These are phyloP conservation scores for Myiopsitta monachus DNA, from an alignment of 2,113 vertebrate species.

Conservation along the genomic window DNA sequence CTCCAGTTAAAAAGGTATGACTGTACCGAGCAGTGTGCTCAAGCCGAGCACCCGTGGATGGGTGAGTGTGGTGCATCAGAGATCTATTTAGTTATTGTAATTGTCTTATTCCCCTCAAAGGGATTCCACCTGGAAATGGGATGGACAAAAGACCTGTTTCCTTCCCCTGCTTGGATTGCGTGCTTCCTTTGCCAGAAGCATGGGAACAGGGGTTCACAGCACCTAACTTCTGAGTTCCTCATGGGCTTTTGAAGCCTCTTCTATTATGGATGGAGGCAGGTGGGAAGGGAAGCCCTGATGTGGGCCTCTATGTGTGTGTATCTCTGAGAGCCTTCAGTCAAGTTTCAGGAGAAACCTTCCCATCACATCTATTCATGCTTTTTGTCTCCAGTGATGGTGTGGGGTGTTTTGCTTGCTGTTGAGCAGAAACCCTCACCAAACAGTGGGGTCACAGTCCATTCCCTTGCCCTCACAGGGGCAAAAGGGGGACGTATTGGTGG, in stretches of 20 bases:
- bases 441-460: not conserved
- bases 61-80: not conserved
- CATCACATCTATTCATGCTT: not conserved
- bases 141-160: not conserved
- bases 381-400: not conserved
- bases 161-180: rapidly evolving
- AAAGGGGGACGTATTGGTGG: rapidly evolving
- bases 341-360: not conserved
- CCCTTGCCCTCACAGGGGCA: not conserved
- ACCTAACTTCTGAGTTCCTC: not conserved
- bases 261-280: not conserved
- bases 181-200: rapidly evolving
- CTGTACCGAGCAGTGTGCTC: rapidly evolving
- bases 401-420: not conserved
- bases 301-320: not conserved
- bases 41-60: rapidly evolving
- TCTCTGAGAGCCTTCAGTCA: not conserved
- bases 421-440: not conserved
- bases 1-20: not conserved
- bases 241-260: not conserved
- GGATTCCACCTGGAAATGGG: not conserved
- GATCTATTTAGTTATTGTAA: rapidly evolving
- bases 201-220: not conserved
- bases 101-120: not conserved
- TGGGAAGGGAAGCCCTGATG: not conserved